phyloP scores from a whole-genome alignment of 1,140 invertebrate species.

The Cepaea nemoralis region DNA sequence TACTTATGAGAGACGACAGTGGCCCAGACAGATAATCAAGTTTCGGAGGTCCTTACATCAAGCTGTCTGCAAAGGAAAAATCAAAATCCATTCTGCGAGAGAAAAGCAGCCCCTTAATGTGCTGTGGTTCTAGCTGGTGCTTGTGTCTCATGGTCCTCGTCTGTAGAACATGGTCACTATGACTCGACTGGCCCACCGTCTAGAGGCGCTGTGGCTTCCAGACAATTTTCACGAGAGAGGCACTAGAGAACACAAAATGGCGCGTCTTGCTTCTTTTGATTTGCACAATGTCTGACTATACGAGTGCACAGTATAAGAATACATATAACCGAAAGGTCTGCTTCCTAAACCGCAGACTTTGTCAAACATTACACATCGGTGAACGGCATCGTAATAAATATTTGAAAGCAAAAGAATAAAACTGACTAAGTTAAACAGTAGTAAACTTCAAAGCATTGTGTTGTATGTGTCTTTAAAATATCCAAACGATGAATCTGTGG shows the following conservation, averaged over 20 bases:
- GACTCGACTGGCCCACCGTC: neutral
- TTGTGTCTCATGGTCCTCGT: conserved; percentile 32
- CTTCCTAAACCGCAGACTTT: neutral
- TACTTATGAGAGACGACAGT: neutral
- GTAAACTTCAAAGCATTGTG: neutral
- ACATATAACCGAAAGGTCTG: neutral
- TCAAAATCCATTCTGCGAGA: conserved; percentile 33
- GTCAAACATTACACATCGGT: neutral
- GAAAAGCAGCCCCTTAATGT: conserved; percentile 20
- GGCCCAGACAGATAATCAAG: neutral
- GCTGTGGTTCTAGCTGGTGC: neutral
- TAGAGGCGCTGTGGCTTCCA: conserved; percentile 14
- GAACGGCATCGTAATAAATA: neutral
- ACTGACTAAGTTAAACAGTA: neutral
- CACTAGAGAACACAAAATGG: conserved; percentile 5
- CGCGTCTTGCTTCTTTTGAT: neutral
- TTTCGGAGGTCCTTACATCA: conserved; percentile 30
- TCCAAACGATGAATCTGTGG: neutral
- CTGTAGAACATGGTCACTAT: neutral
- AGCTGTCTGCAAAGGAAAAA: conserved; percentile 33
- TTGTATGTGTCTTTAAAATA: neutral
- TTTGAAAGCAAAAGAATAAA: neutral
- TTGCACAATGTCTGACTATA: neutral
- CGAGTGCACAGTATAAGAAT: neutral
- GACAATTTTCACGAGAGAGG: neutral